These are phyloP conservation scores for Proisotoma minuta DNA, from an alignment of 2,888 invertebrate genomes.

Conservation along the genomic window DNA sequence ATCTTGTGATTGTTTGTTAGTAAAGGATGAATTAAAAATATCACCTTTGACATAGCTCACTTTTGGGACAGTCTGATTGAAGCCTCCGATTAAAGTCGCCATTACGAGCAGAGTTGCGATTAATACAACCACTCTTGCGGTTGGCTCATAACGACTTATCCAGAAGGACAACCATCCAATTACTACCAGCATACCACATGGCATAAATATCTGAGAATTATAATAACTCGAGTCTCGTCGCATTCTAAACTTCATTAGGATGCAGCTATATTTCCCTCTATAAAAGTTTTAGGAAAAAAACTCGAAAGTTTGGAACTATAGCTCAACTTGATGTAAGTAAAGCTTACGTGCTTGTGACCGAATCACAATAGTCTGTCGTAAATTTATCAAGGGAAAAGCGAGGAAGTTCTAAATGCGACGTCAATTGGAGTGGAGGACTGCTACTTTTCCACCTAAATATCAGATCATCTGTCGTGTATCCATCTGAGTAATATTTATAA, in stretches of 20 bases:
- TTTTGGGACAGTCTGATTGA: neutral
- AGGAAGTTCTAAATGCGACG: neutral
- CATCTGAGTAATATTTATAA: neutral
- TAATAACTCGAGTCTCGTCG: slow-evolving; percentile 1
- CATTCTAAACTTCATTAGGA: neutral
- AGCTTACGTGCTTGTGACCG: neutral
- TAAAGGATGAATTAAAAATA: no score
- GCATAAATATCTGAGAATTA: slow-evolving; percentile 1
- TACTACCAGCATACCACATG: neutral
- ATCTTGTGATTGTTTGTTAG: no score
- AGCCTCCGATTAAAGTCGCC: neutral
- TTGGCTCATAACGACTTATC: neutral
- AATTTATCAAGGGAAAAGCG: neutral
- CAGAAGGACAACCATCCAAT: slow-evolving; percentile 2
- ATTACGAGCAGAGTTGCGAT: neutral
- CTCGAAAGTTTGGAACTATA: neutral
- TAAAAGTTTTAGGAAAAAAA: neutral
- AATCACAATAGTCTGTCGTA: neutral
- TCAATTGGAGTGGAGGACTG: slow-evolving; percentile 4
- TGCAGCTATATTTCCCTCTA: neutral
- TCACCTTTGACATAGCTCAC: neutral
- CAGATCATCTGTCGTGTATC: slow-evolving; percentile 1
- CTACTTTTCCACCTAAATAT: neutral
- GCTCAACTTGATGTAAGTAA: no score
- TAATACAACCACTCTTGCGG: neutral